These are phyloP conservation scores for Omphaloscelis lunosa DNA, from an alignment of 2,888 invertebrate genomes.

Conservation along the genomic window DNA sequence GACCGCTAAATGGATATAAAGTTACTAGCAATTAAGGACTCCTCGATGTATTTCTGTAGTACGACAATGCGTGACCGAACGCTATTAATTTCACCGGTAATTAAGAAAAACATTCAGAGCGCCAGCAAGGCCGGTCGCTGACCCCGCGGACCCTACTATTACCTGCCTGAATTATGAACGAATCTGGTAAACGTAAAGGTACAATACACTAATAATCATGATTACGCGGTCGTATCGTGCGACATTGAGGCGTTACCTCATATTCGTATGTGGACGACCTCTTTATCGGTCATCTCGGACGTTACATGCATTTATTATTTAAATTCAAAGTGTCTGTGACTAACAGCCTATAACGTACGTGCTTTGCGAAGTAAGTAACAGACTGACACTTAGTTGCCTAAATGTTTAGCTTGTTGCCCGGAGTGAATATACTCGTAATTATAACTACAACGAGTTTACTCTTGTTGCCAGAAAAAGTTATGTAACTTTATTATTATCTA, in stretches of 20 bases:
- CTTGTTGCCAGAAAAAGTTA: constrained; percentile 26
- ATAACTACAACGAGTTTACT: constrained; percentile 28
- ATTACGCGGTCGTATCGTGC: constrained; percentile 55
- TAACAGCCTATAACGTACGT: constrained; percentile 76
- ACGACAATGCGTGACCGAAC: constrained; percentile 79
- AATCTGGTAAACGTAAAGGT: constrained; percentile 59
- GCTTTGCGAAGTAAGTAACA: constrained; percentile 66
- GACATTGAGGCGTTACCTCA: constrained; percentile 81
- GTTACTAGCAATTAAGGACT: constrained; percentile 65
- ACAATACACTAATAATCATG: constrained; percentile 46
- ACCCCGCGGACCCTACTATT: constrained; percentile 75
- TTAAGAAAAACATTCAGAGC: constrained; percentile 81
- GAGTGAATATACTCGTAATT: constrained; percentile 39
- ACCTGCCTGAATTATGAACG: constrained; percentile 70
- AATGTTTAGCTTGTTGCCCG: constrained; percentile 44
- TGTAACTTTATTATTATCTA: constrained; percentile 35
- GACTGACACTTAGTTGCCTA: constrained; percentile 64
- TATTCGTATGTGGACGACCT: constrained; percentile 81
- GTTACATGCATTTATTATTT: constrained; percentile 85
- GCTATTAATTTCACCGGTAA: constrained; percentile 82
- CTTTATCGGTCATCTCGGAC: constrained; percentile 88
- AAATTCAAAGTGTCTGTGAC: constrained; percentile 83
- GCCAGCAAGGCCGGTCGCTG: constrained; percentile 83
- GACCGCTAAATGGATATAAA: constrained; percentile 71
- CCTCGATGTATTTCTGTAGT: constrained; percentile 62